A percentile compares a stretch with the other conserved stretches of the same genome.
phyloP scores from a whole-genome alignment of 2,888 invertebrate genomes.

The Nomada fucata region DNA sequence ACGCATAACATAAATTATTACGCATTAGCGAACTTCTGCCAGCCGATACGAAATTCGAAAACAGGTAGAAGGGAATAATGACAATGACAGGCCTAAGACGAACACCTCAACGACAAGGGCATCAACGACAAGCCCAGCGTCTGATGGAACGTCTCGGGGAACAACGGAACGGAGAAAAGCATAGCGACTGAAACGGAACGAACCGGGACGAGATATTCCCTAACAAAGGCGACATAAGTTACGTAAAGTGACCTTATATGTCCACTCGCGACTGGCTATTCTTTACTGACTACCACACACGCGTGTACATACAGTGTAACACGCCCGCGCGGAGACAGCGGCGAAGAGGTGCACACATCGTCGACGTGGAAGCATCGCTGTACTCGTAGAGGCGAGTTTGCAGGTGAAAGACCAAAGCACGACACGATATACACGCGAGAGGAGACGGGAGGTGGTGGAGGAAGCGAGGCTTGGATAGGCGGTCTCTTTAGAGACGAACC shows the following conservation, averaged over 20 bases:
- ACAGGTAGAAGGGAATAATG: not conserved
- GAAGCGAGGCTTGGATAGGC: not conserved
- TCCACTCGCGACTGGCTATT: slow-evolving; percentile 67
- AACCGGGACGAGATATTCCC: slow-evolving; percentile 62
- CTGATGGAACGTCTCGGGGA: slow-evolving; percentile 6
- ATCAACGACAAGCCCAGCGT: slow-evolving; percentile 32
- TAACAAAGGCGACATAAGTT: slow-evolving; percentile 80
- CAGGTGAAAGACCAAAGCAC: slow-evolving; percentile 36
- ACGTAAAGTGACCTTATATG: slow-evolving; percentile 77
- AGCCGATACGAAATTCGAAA: not conserved
- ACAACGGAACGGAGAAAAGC: slow-evolving; percentile 34
- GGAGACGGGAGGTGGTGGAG: too few species aligned
- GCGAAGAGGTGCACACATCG: slow-evolving; percentile 8
- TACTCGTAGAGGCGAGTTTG: not conserved
- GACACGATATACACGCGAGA: not conserved
- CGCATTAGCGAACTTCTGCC: not conserved
- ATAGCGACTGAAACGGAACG: slow-evolving; percentile 24
- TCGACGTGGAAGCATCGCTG: not conserved
- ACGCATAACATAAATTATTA: not conserved
- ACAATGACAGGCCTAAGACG: slow-evolving; percentile 14
- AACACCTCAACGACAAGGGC: slow-evolving; percentile 25
- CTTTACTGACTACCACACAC: slow-evolving; percentile 67
- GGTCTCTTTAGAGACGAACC: not conserved
- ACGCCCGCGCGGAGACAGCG: slow-evolving; percentile 1
- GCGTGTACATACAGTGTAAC: slow-evolving; percentile 5